Base-by-base conservation (phyloP, 1,140 invertebrate genomes). In the Drosophila murphyi region DNA sequence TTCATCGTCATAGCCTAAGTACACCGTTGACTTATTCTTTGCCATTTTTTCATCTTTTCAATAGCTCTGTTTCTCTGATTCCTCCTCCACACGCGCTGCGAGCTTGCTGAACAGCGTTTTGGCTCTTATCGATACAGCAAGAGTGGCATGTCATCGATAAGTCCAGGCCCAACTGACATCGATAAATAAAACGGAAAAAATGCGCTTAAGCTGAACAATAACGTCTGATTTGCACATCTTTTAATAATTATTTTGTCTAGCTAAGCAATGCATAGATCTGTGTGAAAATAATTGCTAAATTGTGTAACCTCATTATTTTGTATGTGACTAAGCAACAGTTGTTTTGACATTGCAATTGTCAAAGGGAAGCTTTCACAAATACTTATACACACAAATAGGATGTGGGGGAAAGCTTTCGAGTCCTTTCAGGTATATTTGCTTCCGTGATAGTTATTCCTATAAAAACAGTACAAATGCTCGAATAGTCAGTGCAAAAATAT, bases 1-100 rank as follows among this genome's bases (percentile, higher is more conserved):
- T 91, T 96, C 96, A 91, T 96, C 96, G 80, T 96, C 95, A 78
- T 94, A 96, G 41, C 96, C 96, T 56, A 96, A 90, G 63, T 95
- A 94, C 63, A 96, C 94, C 76, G 92, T 94, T 20, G 91, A 79
- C 59, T 91, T 91, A 87, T 92, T 93, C 74, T 92, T 92, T 28
- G 93, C 93, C 93, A 94, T 94, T 76, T 90, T 78, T 73, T 69
- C 71, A 80, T 76, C 20, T 54, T 82, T 87, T 61, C 7, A 62
- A 69, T 31, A 20, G 10, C 34, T 20, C 20, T 20, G 20, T 20
- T 20, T 20, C 20, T 20, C 20, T 20, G 20, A 20, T 20, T 20
- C 20, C 20, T 20, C 20, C 20, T 20, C 28, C 34, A 20, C 64
- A 61, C 64, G 31, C 50, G 35, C 50, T 37, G 37, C 43, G 20